Base-by-base conservation (phyloP, 2,113 vertebrate species). In the Entelurus aequoreus region DNA sequence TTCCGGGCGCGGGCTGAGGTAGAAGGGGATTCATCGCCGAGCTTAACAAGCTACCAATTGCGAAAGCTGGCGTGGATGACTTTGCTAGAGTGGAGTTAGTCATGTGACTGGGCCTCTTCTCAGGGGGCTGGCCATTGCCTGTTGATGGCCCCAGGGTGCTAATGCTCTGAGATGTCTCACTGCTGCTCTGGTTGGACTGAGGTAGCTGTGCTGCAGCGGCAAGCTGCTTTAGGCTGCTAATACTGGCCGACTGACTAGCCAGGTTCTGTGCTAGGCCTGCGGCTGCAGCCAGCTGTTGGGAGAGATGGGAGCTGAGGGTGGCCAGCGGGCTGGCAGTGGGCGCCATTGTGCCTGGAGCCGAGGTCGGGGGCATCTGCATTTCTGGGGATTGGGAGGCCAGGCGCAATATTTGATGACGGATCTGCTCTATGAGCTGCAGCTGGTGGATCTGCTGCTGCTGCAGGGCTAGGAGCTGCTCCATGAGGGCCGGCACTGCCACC, bases 391-490 rank as follows among this genome's bases (percentile, higher is more conserved):
- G 94, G 63, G 97, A 96, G 46, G 97, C 97, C 90, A 99, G 86
- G 79, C 98, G 84, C 68, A 98, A 80, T 87, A 99, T 98, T 89
- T 99, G 96, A 90, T 98, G 95, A 69, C 97, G 95, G 65, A 99
- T 98, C 91, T 99, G 95, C 76, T 99, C 97, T 35, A 99, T 98
- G 77, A 99, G 91, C 76, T 99, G 97, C 84, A 99, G 88, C 88
- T 99, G 96, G 86, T 98, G 97, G 74, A 99, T 95, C 89, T 99
- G 97, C 78, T 99, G 97, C 84, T 99, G 96, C 78, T 99, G 97
- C 37, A 99, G 85, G 0, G 94, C 96, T 49, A 98, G 72, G 49
- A 99, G 94, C 78, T 99, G 97, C 79, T 99, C 96, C 95, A 99
- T 98, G n/a, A 99, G 92, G 59, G 95, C 94, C 4, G 97, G 96